These are phyloP conservation scores for Heliothis peltigera DNA, from an alignment of 2,888 invertebrate species.

Conservation along the genomic window DNA sequence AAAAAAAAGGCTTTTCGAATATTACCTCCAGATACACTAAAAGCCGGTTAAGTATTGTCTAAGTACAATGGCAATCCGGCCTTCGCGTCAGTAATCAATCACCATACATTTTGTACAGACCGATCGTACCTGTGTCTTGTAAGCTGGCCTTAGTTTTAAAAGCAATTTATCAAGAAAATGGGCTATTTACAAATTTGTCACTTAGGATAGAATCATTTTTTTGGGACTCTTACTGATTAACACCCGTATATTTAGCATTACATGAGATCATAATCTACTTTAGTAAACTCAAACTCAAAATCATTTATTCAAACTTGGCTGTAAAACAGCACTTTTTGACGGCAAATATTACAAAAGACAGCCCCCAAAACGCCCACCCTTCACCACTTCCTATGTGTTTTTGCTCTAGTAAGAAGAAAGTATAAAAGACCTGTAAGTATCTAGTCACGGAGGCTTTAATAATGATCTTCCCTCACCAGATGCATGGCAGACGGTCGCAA, in stretches of 20 bases:
- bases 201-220: neutral
- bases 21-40: neutral
- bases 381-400: too few species aligned
- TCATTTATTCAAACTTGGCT: too few species aligned
- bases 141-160: constrained; percentile 20
- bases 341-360: too few species aligned
- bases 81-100: constrained; percentile 35
- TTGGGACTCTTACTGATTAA: too few species aligned
- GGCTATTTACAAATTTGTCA: neutral
- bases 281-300: too few species aligned
- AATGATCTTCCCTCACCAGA: constrained; percentile 64
- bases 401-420: too few species aligned
- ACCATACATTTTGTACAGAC: constrained; percentile 24
- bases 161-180: constrained; percentile 35
- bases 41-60: neutral
- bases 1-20: neutral
- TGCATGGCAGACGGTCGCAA: constrained; percentile 95
- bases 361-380: too few species aligned
- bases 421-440: too few species aligned
- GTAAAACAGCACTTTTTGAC: too few species aligned
- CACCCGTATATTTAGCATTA: too few species aligned
- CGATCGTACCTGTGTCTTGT: constrained; percentile 7
- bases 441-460: too few species aligned
- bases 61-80: neutral
- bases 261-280: too few species aligned